phyloP scores from a whole-genome alignment of 64 coral and sea anemone genomes.

The Actinia tenebrosa region DNA sequence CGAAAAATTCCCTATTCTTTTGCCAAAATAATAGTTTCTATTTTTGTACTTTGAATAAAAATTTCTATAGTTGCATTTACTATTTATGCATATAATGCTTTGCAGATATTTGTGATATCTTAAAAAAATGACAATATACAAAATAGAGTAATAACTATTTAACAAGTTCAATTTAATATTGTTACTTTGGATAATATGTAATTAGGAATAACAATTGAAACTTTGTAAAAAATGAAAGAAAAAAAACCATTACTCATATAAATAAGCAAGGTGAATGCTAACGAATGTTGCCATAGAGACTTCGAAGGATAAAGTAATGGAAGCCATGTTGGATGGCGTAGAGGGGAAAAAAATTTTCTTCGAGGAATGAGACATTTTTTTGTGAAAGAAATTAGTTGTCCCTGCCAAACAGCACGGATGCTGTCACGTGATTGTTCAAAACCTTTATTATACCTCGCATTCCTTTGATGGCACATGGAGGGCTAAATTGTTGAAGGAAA shows the following conservation, averaged over 20 bases:
- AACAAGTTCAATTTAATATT: constrained; percentile 11
- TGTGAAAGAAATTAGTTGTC: too few relatives aligned
- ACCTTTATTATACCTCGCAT: too few relatives aligned
- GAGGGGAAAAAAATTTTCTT: too few relatives aligned
- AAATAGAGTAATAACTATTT: constrained; percentile 21
- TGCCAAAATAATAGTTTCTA: not conserved
- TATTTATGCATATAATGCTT: constrained; percentile 27
- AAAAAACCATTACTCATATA: too few relatives aligned
- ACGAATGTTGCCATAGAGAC: too few relatives aligned
- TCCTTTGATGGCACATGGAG: too few relatives aligned
- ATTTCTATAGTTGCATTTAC: constrained; percentile 15
- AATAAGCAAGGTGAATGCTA: too few relatives aligned
- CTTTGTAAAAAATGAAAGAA: not conserved
- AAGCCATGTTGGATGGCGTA: too few relatives aligned
- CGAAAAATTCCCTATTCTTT: not conserved
- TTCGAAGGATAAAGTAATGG: too few relatives aligned
- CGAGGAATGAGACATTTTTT: too few relatives aligned
- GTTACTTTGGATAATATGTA: not conserved
- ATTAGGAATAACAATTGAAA: not conserved
- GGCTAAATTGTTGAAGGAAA: too few relatives aligned
- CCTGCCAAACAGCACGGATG: too few relatives aligned
- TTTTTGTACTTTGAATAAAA: constrained; percentile 7
- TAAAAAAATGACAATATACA: constrained; percentile 1
- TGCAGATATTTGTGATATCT: constrained; percentile 20
- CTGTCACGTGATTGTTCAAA: not conserved